Conservation (phyloP, 2,113 vertebrate genomes). For the Eretmodus cyanostictus region DNA sequence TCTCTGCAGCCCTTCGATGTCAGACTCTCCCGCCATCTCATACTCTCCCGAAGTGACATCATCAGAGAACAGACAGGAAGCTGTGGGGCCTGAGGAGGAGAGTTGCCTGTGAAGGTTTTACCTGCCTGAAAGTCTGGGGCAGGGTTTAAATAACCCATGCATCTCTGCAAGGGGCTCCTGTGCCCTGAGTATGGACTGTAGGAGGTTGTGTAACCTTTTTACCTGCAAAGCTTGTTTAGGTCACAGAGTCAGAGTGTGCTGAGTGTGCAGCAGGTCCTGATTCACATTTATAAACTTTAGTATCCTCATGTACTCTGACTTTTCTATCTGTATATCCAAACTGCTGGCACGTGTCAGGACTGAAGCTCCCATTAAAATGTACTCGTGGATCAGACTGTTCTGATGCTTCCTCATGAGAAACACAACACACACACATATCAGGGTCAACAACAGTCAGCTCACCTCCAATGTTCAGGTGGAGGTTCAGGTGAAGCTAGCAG, state of each 20-base stretch:
- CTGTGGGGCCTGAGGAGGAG: not conserved
- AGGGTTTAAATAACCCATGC: not conserved
- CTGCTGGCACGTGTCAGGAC: not conserved
- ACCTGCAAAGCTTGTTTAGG: not conserved
- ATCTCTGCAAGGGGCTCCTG: not conserved
- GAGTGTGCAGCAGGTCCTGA: not conserved
- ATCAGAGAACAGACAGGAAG: not conserved
- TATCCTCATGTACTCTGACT: not conserved
- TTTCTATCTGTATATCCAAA: not conserved
- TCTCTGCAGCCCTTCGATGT: not conserved
- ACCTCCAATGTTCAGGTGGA: not conserved
- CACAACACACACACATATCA: not conserved
- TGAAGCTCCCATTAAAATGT: not conserved
- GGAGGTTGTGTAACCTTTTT: not conserved
- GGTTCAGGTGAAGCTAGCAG: not conserved
- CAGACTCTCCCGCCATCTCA: not conserved
- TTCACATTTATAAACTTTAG: not conserved
- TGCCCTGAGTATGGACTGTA: not conserved
- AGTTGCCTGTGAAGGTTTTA: conserved; percentile 17
- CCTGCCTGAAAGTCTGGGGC: not conserved
- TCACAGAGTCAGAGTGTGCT: not conserved
- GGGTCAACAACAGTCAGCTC: not conserved
- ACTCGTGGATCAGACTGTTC: not conserved
- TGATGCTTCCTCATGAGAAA: not conserved
- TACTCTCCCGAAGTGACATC: conserved; percentile 17